phyloP scores from a whole-genome alignment of 2,113 vertebrate species.

The Heterotis niloticus region DNA sequence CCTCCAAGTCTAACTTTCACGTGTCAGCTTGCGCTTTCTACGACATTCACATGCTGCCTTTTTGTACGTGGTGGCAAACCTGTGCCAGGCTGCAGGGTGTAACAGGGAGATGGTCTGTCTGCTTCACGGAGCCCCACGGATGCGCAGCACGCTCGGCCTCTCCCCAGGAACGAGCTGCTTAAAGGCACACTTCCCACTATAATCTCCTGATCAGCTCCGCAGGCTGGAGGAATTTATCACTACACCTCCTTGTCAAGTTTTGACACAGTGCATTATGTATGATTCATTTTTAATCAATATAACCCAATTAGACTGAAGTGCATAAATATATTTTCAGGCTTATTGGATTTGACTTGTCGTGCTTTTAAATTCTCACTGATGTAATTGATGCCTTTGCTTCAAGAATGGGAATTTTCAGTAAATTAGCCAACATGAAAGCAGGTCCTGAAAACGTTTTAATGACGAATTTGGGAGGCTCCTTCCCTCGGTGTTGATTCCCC shows the following conservation, averaged over 20 bases:
- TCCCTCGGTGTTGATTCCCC: slow-evolving; percentile 7
- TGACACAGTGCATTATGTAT: slow-evolving; percentile 35
- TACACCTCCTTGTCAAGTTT: slow-evolving; percentile 18
- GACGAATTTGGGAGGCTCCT: not conserved
- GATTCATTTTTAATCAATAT: slow-evolving; percentile 30
- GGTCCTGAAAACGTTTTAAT: slow-evolving; percentile 28
- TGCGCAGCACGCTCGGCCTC: not conserved
- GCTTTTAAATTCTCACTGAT: slow-evolving; percentile 29
- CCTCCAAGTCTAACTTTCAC: too few species aligned
- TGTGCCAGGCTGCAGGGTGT: not conserved
- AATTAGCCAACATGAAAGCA: slow-evolving; percentile 37
- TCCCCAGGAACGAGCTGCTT: not conserved
- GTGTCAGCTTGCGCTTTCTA: not conserved
- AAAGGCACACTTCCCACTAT: slow-evolving; percentile 15
- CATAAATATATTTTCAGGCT: slow-evolving; percentile 24
- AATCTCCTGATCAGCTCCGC: not conserved
- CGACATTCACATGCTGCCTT: not conserved
- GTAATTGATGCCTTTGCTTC: not conserved
- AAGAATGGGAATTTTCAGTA: slow-evolving; percentile 33
- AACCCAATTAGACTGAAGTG: slow-evolving; percentile 23
- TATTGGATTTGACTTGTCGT: slow-evolving; percentile 36
- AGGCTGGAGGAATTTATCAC: slow-evolving; percentile 16
- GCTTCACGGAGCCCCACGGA: too few species aligned
- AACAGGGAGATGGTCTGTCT: too few species aligned
- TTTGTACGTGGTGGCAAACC: not conserved